phyloP scores from a whole-genome alignment of 1,140 invertebrate species.

The Stegodyphus dumicola region DNA sequence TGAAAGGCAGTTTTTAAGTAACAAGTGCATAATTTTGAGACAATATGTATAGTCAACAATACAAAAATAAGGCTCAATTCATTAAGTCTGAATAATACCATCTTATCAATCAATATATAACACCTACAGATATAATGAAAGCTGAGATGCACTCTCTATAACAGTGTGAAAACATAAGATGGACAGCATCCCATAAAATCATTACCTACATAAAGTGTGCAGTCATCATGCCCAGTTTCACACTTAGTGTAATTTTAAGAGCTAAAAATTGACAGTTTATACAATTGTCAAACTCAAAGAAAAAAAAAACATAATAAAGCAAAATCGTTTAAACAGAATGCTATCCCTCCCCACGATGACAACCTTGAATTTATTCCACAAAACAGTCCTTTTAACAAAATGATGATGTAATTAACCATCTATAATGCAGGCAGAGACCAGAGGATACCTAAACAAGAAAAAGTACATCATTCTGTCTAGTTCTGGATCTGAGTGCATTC shows the following conservation, averaged over 20 bases:
- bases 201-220: conserved; percentile 16
- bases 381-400: conserved; percentile 2
- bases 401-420: conserved; percentile 7
- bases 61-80: conserved; percentile 12
- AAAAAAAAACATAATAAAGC: conserved; percentile 15
- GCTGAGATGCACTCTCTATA: not conserved
- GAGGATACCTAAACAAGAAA: conserved; percentile 3
- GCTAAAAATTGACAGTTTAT: conserved; percentile 35
- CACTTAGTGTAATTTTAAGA: conserved; percentile 28
- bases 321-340: conserved; percentile 16
- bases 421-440: conserved; percentile 10
- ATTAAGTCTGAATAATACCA: not conserved
- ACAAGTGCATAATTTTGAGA: conserved; percentile 5
- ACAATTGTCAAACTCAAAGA: conserved; percentile 31
- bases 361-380: conserved; percentile 30
- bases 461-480: conserved; percentile 19
- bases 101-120: not conserved
- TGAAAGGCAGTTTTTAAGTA: not conserved
- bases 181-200: conserved; percentile 19
- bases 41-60: not conserved
- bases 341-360: conserved; percentile 50
- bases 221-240: conserved; percentile 17
- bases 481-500: conserved; percentile 27
- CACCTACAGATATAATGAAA: not conserved
- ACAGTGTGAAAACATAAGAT: not conserved